Evolutionary conservation across 2,888 invertebrate species (phyloP), one percentile per base, ranked within the genome.

Genomic region (Agrotis exclamationis): DNA sequence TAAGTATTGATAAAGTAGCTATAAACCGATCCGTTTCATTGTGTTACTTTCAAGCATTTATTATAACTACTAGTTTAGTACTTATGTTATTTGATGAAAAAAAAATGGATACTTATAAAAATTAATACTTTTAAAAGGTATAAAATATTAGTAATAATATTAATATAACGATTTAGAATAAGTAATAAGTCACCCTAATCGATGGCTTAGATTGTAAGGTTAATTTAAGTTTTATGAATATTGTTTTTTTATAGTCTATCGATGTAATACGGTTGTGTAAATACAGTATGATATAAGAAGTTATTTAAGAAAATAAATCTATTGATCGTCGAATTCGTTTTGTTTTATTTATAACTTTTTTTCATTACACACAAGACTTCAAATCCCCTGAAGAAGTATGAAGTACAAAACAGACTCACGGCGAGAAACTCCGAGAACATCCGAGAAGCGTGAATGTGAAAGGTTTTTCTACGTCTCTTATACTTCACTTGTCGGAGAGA

Each of bases 271-370:
- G 90, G 90, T 92, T 92, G 90, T 94, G 94, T 94, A 94, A 87
- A 94, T 93, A 94, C 81, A 76, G 66, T 83, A 79, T 74, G 20
- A 51, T 90, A 91, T 91, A 92, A 90, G 89, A 64, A 85, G 89
- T 93, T 93, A 90, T 87, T 90, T 93, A 85, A 94, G 94, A 80
- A 86, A 92, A 92, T 93, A 95, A 93, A 94, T 86, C 90, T 91
- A 93, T 91, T 92, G 92, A 92, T 90, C 92, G 92, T 93, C 91
- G 75, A 74, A 53, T 45, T n/a, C 39, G 0, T 50, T 66, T 70
- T 58, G 47, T 77, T 81, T 81, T 56, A 74, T 80, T 81, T 67
- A 50, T 3, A 44, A 6, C 6, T 58, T 2, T 39, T 39, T 11
- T 1, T 39, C 2, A 39, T 11, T 28, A 24, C 20, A 47, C 33